Evolutionary conservation across 2,888 invertebrate genomes (phyloP), one percentile per base, ranked within the genome.

Genomic region (Drosophila nigricruria): DNA sequence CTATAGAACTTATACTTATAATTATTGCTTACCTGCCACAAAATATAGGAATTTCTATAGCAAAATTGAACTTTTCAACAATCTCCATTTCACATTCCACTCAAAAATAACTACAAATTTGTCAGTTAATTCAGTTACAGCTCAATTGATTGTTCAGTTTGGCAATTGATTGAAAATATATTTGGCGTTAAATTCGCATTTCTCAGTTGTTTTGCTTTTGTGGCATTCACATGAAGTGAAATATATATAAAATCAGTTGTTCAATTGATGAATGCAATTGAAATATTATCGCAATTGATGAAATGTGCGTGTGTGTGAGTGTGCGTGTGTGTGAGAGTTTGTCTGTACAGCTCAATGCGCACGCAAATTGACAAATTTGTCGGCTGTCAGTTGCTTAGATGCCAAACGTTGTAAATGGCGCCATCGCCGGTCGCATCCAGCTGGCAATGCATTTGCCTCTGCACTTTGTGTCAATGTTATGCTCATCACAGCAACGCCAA

Each of bases 381-480:
- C 77, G 73, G 62, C 81, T 80, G 80, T 58, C 68, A 58, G 18
- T 8, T 47, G 50, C 72, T 53, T 23, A 65, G 57, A 57, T 52
- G 61, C 25, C 43, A 58, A 73, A 60, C 53, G 12, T 38, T 34
- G 61, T 77, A 59, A 77, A 75, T 77, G 67, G 66, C 77, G 43
- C 60, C 60, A 52, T 10, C 36, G n/a, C n/a, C 52, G 36, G n/a
- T 53, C 52, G 52, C 16, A 9, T 32, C 53, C 50, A 30, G 47
- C 27, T 14, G 47, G 45, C 65, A 57, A 38, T 56, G 67, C 65
- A 54, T 57, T 62, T 57, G 57, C 49, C 64, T 49, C 47, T 76
- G 87, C 89, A 85, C 88, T 87, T 81, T 81, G 81, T 77, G 81
- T 89, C 87, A 85, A 89, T 85, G 88, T 81, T 87, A 81, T 87